phyloP scores from a whole-genome alignment of 2,888 invertebrate genomes.

The Synergus itoensis region DNA sequence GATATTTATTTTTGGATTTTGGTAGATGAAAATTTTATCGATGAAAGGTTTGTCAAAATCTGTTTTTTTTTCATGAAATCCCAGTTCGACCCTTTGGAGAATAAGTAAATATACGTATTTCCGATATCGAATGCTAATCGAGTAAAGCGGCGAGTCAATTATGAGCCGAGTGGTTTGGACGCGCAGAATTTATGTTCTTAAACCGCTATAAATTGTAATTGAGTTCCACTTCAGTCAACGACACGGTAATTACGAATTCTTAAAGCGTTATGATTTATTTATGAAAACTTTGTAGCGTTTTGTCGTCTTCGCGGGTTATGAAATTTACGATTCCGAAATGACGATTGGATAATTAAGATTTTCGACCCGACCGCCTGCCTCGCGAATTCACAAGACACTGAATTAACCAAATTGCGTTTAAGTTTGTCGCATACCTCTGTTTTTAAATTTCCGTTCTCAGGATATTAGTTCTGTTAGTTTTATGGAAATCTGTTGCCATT shows the following conservation, averaged over 20 bases:
- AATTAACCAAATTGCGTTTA: conserved; percentile 3
- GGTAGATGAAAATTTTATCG: too few species aligned
- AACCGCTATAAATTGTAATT: conserved; percentile 6
- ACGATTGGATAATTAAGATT: conserved; percentile 54
- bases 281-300: conserved; percentile 59
- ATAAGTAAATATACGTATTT: background rate
- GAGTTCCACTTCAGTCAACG: conserved; percentile 42
- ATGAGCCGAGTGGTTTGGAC: conserved; percentile 2
- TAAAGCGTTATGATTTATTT: conserved; percentile 51
- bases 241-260: conserved; percentile 49
- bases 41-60: too few species aligned
- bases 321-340: conserved; percentile 52
- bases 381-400: conserved; percentile 5
- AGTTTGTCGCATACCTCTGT: conserved; percentile 2
- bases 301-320: conserved; percentile 48
- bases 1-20: too few species aligned
- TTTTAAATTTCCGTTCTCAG: background rate
- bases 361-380: conserved; percentile 46
- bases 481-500: background rate
- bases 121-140: background rate
- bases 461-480: background rate
- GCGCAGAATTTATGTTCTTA: conserved; percentile 7
- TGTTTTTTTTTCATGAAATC: too few species aligned
- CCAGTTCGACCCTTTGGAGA: background rate
- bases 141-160: background rate